A percentile compares a stretch with the other conserved stretches of the same genome.
phyloP scores from a whole-genome alignment of 37 sponge, comb jelly and placozoan genomes.

The Theonella swinhoei region DNA sequence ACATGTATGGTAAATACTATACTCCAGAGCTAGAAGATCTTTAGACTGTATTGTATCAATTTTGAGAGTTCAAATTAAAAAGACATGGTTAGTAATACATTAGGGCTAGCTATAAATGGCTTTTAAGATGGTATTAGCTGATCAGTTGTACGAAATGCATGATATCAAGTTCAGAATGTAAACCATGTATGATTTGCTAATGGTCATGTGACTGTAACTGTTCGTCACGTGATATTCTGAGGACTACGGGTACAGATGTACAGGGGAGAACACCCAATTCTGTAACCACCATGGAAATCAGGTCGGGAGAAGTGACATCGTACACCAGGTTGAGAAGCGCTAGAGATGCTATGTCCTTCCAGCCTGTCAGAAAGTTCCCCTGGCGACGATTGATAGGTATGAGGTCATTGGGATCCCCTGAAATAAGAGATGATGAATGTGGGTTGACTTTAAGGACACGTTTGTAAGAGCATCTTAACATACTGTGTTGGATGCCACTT shows the following conservation, averaged over 20 bases:
- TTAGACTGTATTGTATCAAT: not conserved
- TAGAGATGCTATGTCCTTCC: slow-evolving; percentile 71
- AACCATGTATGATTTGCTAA: too few relatives aligned
- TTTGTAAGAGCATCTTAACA: too few relatives aligned
- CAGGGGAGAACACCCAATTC: slow-evolving; percentile 94
- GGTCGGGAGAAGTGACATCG: slow-evolving; percentile 95
- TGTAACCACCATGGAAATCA: slow-evolving; percentile 95
- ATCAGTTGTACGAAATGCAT: too few relatives aligned
- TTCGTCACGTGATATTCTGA: slow-evolving; percentile 71
- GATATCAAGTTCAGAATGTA: too few relatives aligned
- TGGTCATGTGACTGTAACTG: too few relatives aligned
- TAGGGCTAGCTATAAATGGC: too few relatives aligned
- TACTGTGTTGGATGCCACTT: too few relatives aligned
- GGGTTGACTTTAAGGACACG: not conserved
- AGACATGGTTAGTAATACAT: not conserved
- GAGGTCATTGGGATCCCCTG: slow-evolving; percentile 95
- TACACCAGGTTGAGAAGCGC: slow-evolving; percentile 92
- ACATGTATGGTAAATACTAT: not conserved
- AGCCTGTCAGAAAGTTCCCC: slow-evolving; percentile 64
- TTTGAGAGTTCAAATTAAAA: not conserved
- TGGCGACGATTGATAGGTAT: slow-evolving; percentile 41
- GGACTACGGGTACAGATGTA: slow-evolving; percentile 96
- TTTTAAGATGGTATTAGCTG: too few relatives aligned
- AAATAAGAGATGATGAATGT: not conserved
- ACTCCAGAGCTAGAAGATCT: not conserved